Base-by-base conservation (phyloP, 2,797 vertebrate species). In the Craterocephalus amniculus region DNA sequence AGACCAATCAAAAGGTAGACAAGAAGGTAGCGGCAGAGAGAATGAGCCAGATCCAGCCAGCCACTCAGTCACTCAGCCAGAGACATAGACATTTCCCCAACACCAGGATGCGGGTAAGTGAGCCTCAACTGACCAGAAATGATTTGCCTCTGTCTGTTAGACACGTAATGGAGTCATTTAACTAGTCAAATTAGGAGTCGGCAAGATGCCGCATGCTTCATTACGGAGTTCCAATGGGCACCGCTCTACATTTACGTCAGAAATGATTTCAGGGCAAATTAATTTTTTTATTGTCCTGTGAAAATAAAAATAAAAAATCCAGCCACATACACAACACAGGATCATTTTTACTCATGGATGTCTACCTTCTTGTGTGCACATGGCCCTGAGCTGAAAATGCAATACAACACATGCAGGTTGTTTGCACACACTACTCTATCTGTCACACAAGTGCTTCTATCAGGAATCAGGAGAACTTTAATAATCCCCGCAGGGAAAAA, bases 81-180 rank as follows among this genome's bases (percentile, higher is more conserved):
- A 96, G 94, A 94, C 95, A 92, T 89, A 95, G 95, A 95, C 96
- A 93, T 97, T 98, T 96, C 89, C 95, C 95, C 94, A 95, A 95
- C 96, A 95, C 96, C 95, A 95, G 95, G 96, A 97, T 95, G 96
- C 94, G 96, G 96, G 94, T 98, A 97, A 98, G 95, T 97, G 96
- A 97, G 96, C 96, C 94, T 97, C 97, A 97, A 98, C 96, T 99
- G 98, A 98, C 97, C 97, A 99, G 98, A 98, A 99, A 98, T 97
- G 96, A 98, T 99, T 97, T 96, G 96, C 96, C 96, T 97, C 97
- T 98, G 96, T 97, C 96, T 99, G 97, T 99, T 98, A 98, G 96
- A 97, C 96, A 96, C 96, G 96, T 98, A 99, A 99, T 99, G 96
- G 97, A 98, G 96, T 99, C 97, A 96, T 99, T 98, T 98, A 99